Evolutionary conservation across 2,113 vertebrate genomes (phyloP), one percentile per base, ranked within the genome.

Genomic region (Enhydra lutris): DNA sequence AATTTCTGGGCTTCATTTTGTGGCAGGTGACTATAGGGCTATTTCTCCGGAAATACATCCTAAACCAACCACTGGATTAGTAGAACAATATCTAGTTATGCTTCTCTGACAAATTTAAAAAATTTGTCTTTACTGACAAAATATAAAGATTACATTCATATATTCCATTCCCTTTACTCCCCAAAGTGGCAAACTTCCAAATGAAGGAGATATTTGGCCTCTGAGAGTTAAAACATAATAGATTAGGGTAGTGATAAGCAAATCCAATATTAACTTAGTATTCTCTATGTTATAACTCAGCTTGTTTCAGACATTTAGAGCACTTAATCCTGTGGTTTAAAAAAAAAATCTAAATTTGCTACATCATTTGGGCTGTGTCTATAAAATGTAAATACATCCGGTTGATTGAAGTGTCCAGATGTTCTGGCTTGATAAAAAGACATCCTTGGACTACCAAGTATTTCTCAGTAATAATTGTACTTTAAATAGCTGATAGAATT

Each of bases 401-500:
- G 42, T 92, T 97, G 80, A 95, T 88, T 96, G 94, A 97, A 92
- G 80, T 65, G 12, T 63, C 92, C 94, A 97, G 93, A 97, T 97
- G 88, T 97, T 96, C 94, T 97, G 36, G 67, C 69, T 7, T 90
- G 50, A 95, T 94, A 88, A 80, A 57, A 88, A 23, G 96, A 81
- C 86, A 92, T 81, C 80, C 69, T 95, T 92, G 97, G 91, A 96
- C 81, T 96, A 95, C 71, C 34, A 93, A 91, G 36, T 91, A 83
- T 15, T 88, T 97, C 89, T 88, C 67, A 95, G 20, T 87, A 95
- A 96, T 90, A 97, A 96, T 17, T 96, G 59, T 78, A 76, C 88
- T 97, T 96, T 96, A 97, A 97, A 97, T 93, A 96, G 81, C 78
- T 96, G 36, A 90, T 93, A 78, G 45, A 94, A 94, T 94, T 91